phyloP scores from a whole-genome alignment of 2,888 invertebrate genomes.

The Pheosia gnoma region DNA sequence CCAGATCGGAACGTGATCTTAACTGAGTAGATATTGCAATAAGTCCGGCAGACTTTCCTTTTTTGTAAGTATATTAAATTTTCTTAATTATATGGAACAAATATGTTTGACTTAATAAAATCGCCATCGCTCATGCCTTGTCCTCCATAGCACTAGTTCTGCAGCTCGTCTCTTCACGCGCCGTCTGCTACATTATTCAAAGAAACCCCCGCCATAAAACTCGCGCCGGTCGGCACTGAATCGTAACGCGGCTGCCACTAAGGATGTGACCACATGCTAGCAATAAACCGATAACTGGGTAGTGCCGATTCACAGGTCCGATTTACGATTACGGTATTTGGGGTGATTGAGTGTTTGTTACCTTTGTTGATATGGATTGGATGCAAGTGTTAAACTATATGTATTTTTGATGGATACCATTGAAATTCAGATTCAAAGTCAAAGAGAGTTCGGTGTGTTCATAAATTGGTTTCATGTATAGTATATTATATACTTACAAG shows the following conservation, averaged over 20 bases:
- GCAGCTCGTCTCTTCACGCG: slow-evolving; percentile 59
- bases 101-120: background rate
- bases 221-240: slow-evolving; percentile 56
- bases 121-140: slow-evolving; percentile 11
- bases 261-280: slow-evolving; percentile 54
- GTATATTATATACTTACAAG: no score
- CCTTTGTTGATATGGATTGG: slow-evolving; percentile 28
- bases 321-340: slow-evolving; percentile 38
- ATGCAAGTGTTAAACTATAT: background rate
- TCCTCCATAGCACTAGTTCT: slow-evolving; percentile 22
- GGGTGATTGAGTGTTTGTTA: slow-evolving; percentile 24
- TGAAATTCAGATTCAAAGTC: no score
- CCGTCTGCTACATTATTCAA: slow-evolving; percentile 72
- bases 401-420: background rate
- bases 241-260: slow-evolving; percentile 49
- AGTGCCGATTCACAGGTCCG: slow-evolving; percentile 37
- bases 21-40: no score
- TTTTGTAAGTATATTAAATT: no score
- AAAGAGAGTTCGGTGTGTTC: no score
- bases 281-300: slow-evolving; percentile 49
- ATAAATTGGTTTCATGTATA: no score
- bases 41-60: no score
- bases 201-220: slow-evolving; percentile 66
- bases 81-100: background rate
- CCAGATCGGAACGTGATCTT: no score